Percentiles rank a stretch among this genome's conserved stretches.
Evolutionary conservation across 2,888 invertebrate genomes (phyloP).

Genomic region (Phyllotreta cruciferae): DNA sequence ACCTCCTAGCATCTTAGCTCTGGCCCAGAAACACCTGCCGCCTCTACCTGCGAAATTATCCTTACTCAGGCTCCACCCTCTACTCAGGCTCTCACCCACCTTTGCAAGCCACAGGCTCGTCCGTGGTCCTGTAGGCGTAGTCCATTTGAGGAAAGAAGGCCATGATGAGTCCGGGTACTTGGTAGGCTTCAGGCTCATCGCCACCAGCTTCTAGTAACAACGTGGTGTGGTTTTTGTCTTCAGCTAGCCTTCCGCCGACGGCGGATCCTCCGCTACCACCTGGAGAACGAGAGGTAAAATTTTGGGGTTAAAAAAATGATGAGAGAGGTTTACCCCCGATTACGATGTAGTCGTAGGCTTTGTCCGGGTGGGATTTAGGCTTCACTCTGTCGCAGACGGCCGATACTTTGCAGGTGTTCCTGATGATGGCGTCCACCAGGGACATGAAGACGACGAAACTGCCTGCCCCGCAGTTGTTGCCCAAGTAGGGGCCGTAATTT

Average conservation of each 20-base stretch:
- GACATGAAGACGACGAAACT: constrained; percentile 70
- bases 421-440: constrained; percentile 66
- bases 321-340: constrained; percentile 59
- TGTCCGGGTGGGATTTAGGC: constrained; percentile 58
- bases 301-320: too few relatives aligned
- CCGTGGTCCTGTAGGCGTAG: constrained; percentile 70
- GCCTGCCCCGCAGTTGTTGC: constrained; percentile 63
- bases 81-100: constrained; percentile 47
- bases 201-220: constrained; percentile 73
- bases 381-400: constrained; percentile 67
- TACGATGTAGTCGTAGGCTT: constrained; percentile 54
- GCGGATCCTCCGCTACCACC: constrained; percentile 69
- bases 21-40: constrained; percentile 68
- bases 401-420: constrained; percentile 61
- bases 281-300: not conserved
- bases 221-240: constrained; percentile 69
- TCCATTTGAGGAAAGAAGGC: constrained; percentile 60
- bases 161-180: constrained; percentile 59
- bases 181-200: constrained; percentile 68
- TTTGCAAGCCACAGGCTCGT: constrained; percentile 67
- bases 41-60: constrained; percentile 44
- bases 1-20: constrained; percentile 75
- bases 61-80: not conserved
- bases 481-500: constrained; percentile 63
- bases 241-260: constrained; percentile 69